Evolutionary conservation across 2,113 vertebrate species (phyloP).

Genomic region (mouse (Mus musculus)): GRCm39 chr11:78201501-78202000

Average conservation of each 20-base stretch:
- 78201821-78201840: not conserved
- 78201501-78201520: not conserved
- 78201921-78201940: constrained; percentile 6
- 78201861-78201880: not conserved
- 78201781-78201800: not conserved
- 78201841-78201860: not conserved
- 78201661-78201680: not conserved
- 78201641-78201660: not conserved
- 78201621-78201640: not conserved
- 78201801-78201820: not conserved
- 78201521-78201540: not conserved
- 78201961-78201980: constrained; percentile 30
- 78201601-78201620: not conserved
- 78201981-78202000: constrained; percentile 40
- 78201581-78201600: not conserved
- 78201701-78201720: not conserved
- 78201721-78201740: not conserved
- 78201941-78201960: not conserved
- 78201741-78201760: constrained; percentile 1
- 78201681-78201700: not conserved
- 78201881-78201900: constrained; percentile 5
- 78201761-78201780: not conserved
- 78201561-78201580: not conserved
- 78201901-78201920: constrained; percentile 34
- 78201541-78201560: not conserved